Conservation (phyloP, 2,797 vertebrate species). For the Bradypus variegatus region DNA sequence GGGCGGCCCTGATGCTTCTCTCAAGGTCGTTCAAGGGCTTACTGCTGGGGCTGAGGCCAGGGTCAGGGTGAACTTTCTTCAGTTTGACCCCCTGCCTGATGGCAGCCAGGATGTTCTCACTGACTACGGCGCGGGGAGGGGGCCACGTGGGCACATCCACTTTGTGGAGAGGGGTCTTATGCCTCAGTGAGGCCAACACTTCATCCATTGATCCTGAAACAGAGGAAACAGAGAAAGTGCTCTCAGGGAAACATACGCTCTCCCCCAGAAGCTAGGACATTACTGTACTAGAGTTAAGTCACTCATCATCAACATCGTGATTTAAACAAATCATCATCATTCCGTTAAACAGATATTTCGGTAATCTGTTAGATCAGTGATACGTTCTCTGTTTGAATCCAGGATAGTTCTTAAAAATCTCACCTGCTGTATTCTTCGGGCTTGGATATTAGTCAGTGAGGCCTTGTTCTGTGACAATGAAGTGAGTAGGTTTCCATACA, state of each 20-base stretch:
- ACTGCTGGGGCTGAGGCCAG: conserved; percentile 24
- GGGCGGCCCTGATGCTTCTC: conserved; percentile 89
- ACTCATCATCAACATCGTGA: not conserved
- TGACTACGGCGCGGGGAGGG: conserved; percentile 58
- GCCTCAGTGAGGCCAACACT: conserved; percentile 88
- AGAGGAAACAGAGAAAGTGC: not conserved
- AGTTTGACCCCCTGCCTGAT: conserved; percentile 89
- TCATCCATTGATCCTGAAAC: conserved; percentile 90
- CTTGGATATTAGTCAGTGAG: not conserved
- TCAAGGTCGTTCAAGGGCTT: conserved; percentile 82
- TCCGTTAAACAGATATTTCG: not conserved
- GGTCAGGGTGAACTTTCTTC: conserved; percentile 77
- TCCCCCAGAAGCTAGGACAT: not conserved
- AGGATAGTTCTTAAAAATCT: not conserved
- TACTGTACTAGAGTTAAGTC: not conserved
- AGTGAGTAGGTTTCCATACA: not conserved
- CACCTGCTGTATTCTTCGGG: not conserved
- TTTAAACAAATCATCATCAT: not conserved
- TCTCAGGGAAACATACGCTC: not conserved
- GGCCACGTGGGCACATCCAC: conserved; percentile 43
- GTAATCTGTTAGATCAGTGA: not conserved
- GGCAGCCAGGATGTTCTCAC: conserved; percentile 82
- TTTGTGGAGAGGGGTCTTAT: conserved; percentile 76
- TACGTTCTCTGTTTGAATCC: not conserved
- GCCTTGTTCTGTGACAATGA: not conserved